These are phyloP conservation scores for Yponomeuta sedellus DNA, from an alignment of 2,888 invertebrate genomes.

Conservation along the genomic window DNA sequence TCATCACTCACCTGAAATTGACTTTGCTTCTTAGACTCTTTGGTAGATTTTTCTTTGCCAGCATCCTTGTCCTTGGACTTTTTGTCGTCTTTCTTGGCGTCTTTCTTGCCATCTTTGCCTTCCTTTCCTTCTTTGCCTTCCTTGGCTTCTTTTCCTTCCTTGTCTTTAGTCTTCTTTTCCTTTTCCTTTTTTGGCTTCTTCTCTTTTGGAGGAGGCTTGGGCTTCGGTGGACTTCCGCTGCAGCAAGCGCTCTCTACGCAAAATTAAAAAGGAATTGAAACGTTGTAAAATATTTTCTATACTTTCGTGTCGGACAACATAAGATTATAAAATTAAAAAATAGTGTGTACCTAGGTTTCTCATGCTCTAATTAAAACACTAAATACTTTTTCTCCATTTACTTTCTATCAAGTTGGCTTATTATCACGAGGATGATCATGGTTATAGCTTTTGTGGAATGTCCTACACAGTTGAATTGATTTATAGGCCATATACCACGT, in stretches of 20 bases:
- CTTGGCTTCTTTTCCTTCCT: constrained; percentile 72
- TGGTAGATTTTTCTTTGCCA: constrained; percentile 72
- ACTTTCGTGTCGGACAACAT: no score
- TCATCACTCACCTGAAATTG: constrained; percentile 78
- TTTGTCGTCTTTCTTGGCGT: constrained; percentile 77
- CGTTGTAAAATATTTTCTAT: neutral
- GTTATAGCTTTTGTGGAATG: no score
- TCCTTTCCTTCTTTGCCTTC: constrained; percentile 71
- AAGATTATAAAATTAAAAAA: no score
- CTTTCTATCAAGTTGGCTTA: no score
- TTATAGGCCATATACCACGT: no score
- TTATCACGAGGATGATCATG: no score
- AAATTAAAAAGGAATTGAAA: constrained; percentile 4
- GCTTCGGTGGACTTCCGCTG: constrained; percentile 79
- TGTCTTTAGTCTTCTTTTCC: constrained; percentile 79
- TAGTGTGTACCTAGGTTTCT: no score
- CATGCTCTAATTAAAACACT: no score
- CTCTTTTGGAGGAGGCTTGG: constrained; percentile 80
- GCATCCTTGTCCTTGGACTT: constrained; percentile 74
- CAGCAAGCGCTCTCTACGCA: constrained; percentile 87
- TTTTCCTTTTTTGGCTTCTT: constrained; percentile 83
- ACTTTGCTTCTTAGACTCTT: constrained; percentile 79
- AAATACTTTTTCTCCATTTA: no score
- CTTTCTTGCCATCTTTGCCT: constrained; percentile 72
- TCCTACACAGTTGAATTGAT: no score